Evolutionary conservation across 2,888 invertebrate species (phyloP), one percentile per base, ranked within the genome.

Genomic region (Lasioglossum figueresi): DNA sequence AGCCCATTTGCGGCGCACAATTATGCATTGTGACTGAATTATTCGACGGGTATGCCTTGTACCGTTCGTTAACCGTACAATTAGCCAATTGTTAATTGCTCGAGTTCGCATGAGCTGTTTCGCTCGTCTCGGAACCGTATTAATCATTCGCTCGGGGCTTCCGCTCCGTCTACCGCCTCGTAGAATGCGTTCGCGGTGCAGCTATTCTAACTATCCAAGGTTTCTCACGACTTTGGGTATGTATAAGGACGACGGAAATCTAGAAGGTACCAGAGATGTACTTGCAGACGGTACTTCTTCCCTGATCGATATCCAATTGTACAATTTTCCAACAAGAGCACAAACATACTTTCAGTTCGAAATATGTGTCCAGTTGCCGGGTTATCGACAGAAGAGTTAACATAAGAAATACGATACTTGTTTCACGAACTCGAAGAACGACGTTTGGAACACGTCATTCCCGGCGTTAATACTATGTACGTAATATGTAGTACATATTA

Each of bases 41-140:
- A 89, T 91, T 87, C 85, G 83, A 82, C 84, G 77, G 43, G 79
- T 79, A 85, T 78, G 85, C 84, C 88, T 72, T 81, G 83, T 83
- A 82, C 86, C 87, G 84, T 85, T 88, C 92, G 90, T 90, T 90
- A 90, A 90, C 89, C 81, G 78, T 84, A 85, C 91, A 92, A 91
- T 92, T 92, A 92, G 88, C 79, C 88, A 89, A 91, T 93, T 90
- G 86, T 89, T 93, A 92, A 93, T 93, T 92, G 89, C 88, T 75
- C 82, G 88, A 79, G 89, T 93, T 93, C 92, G 90, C 92, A 91
- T 87, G 88, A 87, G 84, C 89, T 75, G 68, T 59, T 81, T 82
- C 68, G 74, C 82, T 80, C 76, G 71, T 19, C 79, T 70, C 56
- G 79, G 48, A 81, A 83, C 56, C 63, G 43, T 79, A 83, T 90